These are phyloP conservation scores for Nasonia giraulti DNA, from an alignment of 1,140 invertebrate genomes.

Conservation along the genomic window DNA sequence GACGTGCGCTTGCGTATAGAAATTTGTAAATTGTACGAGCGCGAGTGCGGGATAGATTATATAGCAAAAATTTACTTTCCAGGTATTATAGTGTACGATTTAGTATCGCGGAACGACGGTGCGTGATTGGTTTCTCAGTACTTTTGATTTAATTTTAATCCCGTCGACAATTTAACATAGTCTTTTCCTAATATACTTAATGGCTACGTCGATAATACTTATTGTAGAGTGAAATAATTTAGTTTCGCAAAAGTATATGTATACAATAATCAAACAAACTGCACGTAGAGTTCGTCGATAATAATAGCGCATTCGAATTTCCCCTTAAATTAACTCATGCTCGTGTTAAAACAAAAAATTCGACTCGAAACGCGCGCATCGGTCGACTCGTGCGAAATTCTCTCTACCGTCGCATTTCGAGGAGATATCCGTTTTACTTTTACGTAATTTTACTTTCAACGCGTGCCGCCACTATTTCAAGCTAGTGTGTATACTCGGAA, in stretches of 20 bases:
- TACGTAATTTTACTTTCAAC: conserved; percentile 39
- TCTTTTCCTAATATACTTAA: too few relatives aligned
- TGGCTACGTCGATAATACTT: neutral
- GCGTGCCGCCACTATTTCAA: conserved; percentile 16
- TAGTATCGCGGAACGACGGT: neutral
- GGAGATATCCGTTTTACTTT: conserved; percentile 23
- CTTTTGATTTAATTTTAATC: neutral
- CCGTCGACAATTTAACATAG: too few relatives aligned
- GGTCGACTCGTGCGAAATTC: conserved; percentile 14
- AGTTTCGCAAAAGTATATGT: too few relatives aligned
- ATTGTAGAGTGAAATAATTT: neutral
- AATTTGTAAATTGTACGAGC: conserved; percentile 33
- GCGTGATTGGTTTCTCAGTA: conserved; percentile 21
- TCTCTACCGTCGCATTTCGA: conserved; percentile 7
- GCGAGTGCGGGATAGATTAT: neutral
- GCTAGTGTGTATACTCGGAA: neutral
- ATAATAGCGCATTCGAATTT: conserved; percentile 39
- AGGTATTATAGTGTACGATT: neutral
- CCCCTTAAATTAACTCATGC: neutral
- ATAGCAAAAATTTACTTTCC: conserved; percentile 28
- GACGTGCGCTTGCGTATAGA: neutral
- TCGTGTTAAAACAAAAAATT: neutral
- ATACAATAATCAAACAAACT: too few relatives aligned
- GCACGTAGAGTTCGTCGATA: neutral
- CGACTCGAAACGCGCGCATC: neutral